These are phyloP conservation scores for Chaenocephalus aceratus DNA, from an alignment of 2,113 vertebrate species.

Conservation along the genomic window DNA sequence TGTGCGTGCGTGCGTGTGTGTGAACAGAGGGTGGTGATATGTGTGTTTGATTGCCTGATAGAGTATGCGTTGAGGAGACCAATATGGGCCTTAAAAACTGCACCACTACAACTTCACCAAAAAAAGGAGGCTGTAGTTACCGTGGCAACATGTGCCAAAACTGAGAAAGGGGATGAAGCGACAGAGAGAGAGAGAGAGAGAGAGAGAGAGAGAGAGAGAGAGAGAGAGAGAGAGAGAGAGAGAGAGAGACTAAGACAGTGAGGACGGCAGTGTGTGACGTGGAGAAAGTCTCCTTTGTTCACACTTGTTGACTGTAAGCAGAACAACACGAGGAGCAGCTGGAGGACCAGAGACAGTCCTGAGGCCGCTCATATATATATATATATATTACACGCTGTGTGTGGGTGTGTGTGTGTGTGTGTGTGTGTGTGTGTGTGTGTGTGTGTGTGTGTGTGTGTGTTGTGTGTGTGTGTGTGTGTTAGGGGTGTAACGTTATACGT, in stretches of 20 bases:
- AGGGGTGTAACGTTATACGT: no score
- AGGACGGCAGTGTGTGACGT: background rate
- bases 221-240: background rate
- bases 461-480: no score
- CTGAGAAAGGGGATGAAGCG: slow-evolving; percentile 25
- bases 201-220: background rate
- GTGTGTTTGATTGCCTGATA: background rate
- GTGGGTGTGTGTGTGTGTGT: no score
- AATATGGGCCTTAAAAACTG: slow-evolving; percentile 63
- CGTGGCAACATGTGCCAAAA: slow-evolving; percentile 78
- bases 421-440: no score
- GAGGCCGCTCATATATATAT: no score
- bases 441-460: no score
- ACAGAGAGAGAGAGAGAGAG: background rate
- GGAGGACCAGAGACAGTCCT: background rate
- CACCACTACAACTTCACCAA: slow-evolving; percentile 51
- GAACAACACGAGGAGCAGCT: background rate
- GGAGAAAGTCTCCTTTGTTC: background rate
- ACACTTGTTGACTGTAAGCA: background rate
- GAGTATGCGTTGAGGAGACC: slow-evolving; percentile 14
- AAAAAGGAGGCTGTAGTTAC: slow-evolving; percentile 76
- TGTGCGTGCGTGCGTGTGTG: background rate
- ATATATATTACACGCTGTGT: no score
- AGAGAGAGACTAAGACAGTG: no score
- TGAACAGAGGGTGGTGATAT: background rate